Conservation (phyloP, 2,113 vertebrate genomes). For the Muntiacus muntjak region DNA sequence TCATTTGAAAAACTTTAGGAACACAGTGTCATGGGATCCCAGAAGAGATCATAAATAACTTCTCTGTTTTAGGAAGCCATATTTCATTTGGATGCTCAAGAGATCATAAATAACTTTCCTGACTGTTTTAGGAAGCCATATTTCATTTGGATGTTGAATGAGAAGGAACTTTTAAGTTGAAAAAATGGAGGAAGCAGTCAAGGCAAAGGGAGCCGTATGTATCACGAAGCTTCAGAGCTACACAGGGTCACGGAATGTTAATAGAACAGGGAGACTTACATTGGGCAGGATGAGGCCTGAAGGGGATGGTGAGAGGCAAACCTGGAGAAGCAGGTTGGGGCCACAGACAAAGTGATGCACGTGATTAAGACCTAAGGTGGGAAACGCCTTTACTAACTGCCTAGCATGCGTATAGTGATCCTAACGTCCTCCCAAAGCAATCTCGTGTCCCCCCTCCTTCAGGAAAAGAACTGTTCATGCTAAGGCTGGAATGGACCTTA, state of each 20-base stretch:
- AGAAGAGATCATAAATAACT: neutral
- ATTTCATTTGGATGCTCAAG: neutral
- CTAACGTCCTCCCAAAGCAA: neutral
- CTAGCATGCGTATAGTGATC: neutral
- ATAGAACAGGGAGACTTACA: neutral
- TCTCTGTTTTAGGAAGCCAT: neutral
- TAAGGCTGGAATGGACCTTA: neutral
- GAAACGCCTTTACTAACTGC: neutral
- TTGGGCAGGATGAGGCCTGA: neutral
- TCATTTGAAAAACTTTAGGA: neutral
- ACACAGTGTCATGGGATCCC: neutral
- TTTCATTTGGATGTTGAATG: neutral
- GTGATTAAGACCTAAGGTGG: neutral
- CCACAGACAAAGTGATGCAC: neutral
- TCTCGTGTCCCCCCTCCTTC: neutral
- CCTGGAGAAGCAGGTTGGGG: neutral
- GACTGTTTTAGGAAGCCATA: neutral
- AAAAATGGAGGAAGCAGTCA: neutral
- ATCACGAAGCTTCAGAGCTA: neutral
- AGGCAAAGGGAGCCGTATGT: neutral
- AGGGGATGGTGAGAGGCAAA: neutral
- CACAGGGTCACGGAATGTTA: neutral
- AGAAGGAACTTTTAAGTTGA: neutral
- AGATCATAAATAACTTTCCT: too few relatives aligned
- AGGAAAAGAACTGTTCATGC: neutral